Evolutionary conservation across 2,888 invertebrate genomes (phyloP).

Genomic region (Caenorhabditis sp.): DNA sequence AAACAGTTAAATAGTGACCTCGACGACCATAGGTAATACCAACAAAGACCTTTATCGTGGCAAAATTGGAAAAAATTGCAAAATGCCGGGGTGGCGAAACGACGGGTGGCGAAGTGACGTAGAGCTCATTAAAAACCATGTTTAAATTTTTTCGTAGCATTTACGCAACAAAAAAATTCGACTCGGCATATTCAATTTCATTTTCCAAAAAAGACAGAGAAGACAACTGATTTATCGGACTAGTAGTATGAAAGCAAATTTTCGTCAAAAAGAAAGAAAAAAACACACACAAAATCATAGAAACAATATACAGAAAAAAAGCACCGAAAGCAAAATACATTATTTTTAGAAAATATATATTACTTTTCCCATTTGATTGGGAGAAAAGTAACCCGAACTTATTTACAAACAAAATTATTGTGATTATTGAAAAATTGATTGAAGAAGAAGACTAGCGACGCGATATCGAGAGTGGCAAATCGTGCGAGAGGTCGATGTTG

Average conservation of each 20-base stretch:
- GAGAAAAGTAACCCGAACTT: constrained; percentile 26
- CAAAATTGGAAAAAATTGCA: no score
- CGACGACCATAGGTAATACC: no score
- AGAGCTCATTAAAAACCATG: no score
- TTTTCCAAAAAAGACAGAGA: neutral
- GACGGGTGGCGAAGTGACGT: no score
- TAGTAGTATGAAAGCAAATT: neutral
- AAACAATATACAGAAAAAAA: constrained; percentile 4
- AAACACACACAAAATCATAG: constrained; percentile 16
- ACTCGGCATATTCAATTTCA: no score
- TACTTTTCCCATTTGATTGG: neutral
- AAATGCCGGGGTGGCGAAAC: no score
- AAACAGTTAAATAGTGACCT: no score
- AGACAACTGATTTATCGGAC: neutral
- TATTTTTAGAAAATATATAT: constrained; percentile 3
- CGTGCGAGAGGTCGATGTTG: constrained; percentile 48
- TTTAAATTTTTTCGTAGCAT: no score
- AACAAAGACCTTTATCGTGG: no score
- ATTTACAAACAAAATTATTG: constrained; percentile 38
- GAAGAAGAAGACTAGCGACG: constrained; percentile 32
- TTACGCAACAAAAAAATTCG: no score
- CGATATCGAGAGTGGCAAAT: constrained; percentile 45
- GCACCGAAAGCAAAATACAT: constrained; percentile 44
- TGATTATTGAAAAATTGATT: constrained; percentile 6
- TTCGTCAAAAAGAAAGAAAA: neutral